A percentile compares a stretch with the other conserved stretches of the same genome.
Evolutionary conservation across 2,888 invertebrate species (phyloP).

Genomic region (Drosophila borborema): DNA sequence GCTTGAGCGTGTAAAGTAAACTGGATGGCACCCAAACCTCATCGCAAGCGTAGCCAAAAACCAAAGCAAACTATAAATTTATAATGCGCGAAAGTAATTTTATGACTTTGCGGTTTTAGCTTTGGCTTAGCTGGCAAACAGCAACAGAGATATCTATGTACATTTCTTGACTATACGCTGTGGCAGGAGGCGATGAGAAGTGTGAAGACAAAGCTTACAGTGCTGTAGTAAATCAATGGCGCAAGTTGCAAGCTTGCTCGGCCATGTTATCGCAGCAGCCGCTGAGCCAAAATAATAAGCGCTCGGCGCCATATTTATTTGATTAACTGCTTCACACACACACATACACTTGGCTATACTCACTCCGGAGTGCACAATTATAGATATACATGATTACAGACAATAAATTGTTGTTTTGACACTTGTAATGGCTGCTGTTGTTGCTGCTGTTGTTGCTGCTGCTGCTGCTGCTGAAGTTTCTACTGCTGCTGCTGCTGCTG

Average conservation of each 20-base stretch:
- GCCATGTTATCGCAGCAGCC: conserved; percentile 77
- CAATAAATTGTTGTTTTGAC: conserved; percentile 81
- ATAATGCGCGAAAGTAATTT: conserved; percentile 85
- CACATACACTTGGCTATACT: background rate
- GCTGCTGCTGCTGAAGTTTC: conserved; percentile 45
- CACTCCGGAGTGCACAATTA: conserved; percentile 54
- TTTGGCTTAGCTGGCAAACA: conserved; percentile 57
- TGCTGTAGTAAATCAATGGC: conserved; percentile 70
- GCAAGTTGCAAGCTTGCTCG: conserved; percentile 61
- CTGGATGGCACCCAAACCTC: conserved; percentile 22
- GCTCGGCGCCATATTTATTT: conserved; percentile 80
- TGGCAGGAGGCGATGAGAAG: conserved; percentile 4
- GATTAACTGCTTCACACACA: conserved; percentile 74
- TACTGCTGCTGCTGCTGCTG: conserved; percentile 26
- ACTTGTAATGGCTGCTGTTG: conserved; percentile 74
- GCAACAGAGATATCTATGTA: conserved; percentile 26
- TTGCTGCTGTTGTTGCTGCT: conserved; percentile 23
- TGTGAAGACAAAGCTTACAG: conserved; percentile 59
- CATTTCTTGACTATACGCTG: conserved; percentile 36
- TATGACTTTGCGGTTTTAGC: conserved; percentile 84
- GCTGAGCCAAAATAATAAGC: conserved; percentile 75
- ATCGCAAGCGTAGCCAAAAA: conserved; percentile 36
- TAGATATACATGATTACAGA: conserved; percentile 79
- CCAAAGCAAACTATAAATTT: conserved; percentile 83
- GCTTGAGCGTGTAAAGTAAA: conserved; percentile 75